Base-by-base conservation (phyloP, 2,113 vertebrate species). In the Ancistrus triradiatus region DNA sequence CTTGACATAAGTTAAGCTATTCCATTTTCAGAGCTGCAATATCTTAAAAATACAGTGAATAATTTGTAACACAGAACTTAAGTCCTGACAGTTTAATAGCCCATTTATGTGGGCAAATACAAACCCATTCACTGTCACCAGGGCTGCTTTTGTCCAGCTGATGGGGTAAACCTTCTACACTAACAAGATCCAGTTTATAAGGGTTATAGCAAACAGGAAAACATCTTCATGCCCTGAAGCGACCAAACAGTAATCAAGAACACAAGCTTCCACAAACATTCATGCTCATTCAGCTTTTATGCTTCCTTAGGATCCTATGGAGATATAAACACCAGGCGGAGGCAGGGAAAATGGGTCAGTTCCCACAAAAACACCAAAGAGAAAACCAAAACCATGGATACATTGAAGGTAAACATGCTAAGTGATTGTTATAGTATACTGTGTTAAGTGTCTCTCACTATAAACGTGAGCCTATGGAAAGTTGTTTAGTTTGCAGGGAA, bases 331-430 rank as follows among this genome's bases (percentile, higher is more conserved):
- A 55, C 19, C 11, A 7, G 8, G 15, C 40, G 37, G 33, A 21
- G 18, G 22, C 22, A 31, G 25, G 56, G 50, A 15, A 59, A 59
- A 65, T 44, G 55, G 1, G 13, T 44, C 18, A 11, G 24, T 63
- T 38, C n/a, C 27, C 19, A 22, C 38, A 67, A 73, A 6, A 19
- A 28, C 14, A 53, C 59, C 44, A 27, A 25, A 63, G n/a, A 18
- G 33, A 60, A 72, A 44, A 24, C 27, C n/a, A 40, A 43, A 60
- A 19, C 40, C 22, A 25, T 49, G 31, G 19, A 9, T 19, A 25
- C 53, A 55, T 55, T 49, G 53, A 8, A 51, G 24, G 40, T 46
- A 73, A 68, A 76, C 51, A 68, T 14, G 31, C 35, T 50, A 47
- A 21, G 17, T 21, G n/a, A 13, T 22, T 63, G 35, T 56, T 19